Evolutionary conservation across 1,140 invertebrate species (phyloP), one percentile per base, ranked within the genome.

Genomic region (Coptotermes formosanus): DNA sequence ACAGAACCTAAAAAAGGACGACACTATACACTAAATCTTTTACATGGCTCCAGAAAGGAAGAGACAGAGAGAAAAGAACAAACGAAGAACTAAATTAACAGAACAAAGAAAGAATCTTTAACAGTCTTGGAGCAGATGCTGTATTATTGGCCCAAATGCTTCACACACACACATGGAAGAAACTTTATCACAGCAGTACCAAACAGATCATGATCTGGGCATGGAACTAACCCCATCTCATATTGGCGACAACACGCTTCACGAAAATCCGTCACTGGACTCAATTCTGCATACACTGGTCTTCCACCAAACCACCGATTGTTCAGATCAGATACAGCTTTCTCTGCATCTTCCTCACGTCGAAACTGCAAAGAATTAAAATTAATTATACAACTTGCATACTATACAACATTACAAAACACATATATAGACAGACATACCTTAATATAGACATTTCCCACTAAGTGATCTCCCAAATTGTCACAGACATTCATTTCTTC

Each of bases 401-500:
- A 83, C 2, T 4, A 43, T 30, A 11, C 16, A 55, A 83, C 32
- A 16, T 83, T 83, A 38, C 82, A 38, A 83, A 32, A 43, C 30
- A 43, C 25, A 43, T 45, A 86, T 3, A 75, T 11, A 25, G 16
- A 75, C 64, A 38, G 14, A 88, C 83, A 90, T 92, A 96, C 95
- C 93, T 99, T 99, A 82, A 99, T 98, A 91, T 99, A 99, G 75
- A 99, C 98, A 94, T 99, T 99, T 85, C 98, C 98, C 83, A 99
- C 98, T 64, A 99, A 92, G 91, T 99, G 98, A 91, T 99, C 98
- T 55, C 98, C 98, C 84, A 99, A 93, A 91, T 99, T 99, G 91
- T 99, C 98, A 93, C 98, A 99, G 38, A 99, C 98, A 92, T 99
- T 99, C 98, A 99, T 99, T 91, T 99, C 98, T 93, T 99, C 98